Base-by-base conservation (phyloP, 1,140 invertebrate genomes). In the Orchestia grillus region DNA sequence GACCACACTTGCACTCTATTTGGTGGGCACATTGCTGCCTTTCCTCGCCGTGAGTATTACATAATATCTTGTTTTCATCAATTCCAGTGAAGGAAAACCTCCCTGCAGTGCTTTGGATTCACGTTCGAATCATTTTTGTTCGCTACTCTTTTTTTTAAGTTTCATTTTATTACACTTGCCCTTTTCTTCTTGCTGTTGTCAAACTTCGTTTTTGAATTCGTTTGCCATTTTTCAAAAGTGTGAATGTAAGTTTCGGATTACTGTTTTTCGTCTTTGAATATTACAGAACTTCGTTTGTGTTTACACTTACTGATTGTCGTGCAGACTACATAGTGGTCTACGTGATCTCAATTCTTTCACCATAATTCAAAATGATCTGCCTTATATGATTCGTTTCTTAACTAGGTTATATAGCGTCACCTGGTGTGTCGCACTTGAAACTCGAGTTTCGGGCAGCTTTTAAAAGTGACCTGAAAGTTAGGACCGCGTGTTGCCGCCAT, bases 11-110 rank as follows among this genome's bases (percentile, higher is more conserved):
- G 92, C 92, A 44, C 92, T 94, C 43, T 94, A 94, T 94, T 44
- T 94, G 43, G 92, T 44, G 92, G 92, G 92, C 92, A 94, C 92
- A 6, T n/a, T 94, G 43, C 44, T 47, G 43, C 92, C 92, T 94
- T 44, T 94, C 44, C 36, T 94, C 44, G 43, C 44, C 43, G 92
- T 94, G 44, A 94, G 92, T 94, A 47, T 94, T 47, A n/a, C n/a
- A n/a, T n/a, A 90, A 77, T 77, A 3, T 36, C 62, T 77, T 77
- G 36, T 23, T 77, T 15, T 77, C 62, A 36, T 77, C 15, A 36
- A 36, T 77, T 77, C 62, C 62, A 77, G 62, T 77, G 62, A 77
- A 77, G 62, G 28, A 77, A 23, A 36, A 77, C 28, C 36, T 77
- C 62, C 11, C 28, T 77, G 11, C 62, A 23, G 36, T 77, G 1